Conservation (phyloP, 2,797 vertebrate genomes). For the Acanthurus leucopareius region DNA sequence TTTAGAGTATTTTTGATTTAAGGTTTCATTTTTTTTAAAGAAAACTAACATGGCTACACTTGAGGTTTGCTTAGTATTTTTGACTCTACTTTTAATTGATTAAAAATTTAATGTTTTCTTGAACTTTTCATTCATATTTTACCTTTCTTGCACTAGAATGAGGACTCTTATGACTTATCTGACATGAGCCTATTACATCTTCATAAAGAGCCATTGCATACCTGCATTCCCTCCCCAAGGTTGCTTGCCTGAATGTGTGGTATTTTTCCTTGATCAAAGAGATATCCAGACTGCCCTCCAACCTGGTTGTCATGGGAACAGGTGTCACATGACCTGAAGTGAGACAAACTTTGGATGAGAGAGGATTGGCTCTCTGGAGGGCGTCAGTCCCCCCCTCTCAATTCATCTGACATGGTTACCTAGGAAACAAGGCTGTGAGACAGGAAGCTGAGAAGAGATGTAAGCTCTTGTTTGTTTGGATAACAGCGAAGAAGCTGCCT, state of each 20-base stretch:
- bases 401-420: slow-evolving; percentile 89
- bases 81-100: neutral
- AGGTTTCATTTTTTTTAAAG: neutral
- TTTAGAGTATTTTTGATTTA: slow-evolving; percentile 4
- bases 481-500: slow-evolving; percentile 78
- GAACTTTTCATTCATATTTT: neutral
- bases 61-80: neutral
- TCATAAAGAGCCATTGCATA: slow-evolving; percentile 63
- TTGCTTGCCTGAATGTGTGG: slow-evolving; percentile 74
- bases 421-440: slow-evolving; percentile 87
- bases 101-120: neutral
- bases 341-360: slow-evolving; percentile 88
- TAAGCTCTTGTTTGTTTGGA: slow-evolving; percentile 87
- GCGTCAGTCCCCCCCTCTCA: slow-evolving; percentile 83
- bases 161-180: slow-evolving; percentile 46
- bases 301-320: slow-evolving; percentile 91
- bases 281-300: slow-evolving; percentile 85
- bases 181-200: slow-evolving; percentile 60
- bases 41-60: neutral
- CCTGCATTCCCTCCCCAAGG: slow-evolving; percentile 69
- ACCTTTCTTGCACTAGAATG: neutral
- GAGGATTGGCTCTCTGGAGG: slow-evolving; percentile 86
- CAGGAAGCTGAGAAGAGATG: slow-evolving; percentile 84
- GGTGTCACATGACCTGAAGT: slow-evolving; percentile 86
- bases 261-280: slow-evolving; percentile 80